phyloP scores from a whole-genome alignment of 2,113 vertebrate genomes.

The Lanius ludovicianus region DNA sequence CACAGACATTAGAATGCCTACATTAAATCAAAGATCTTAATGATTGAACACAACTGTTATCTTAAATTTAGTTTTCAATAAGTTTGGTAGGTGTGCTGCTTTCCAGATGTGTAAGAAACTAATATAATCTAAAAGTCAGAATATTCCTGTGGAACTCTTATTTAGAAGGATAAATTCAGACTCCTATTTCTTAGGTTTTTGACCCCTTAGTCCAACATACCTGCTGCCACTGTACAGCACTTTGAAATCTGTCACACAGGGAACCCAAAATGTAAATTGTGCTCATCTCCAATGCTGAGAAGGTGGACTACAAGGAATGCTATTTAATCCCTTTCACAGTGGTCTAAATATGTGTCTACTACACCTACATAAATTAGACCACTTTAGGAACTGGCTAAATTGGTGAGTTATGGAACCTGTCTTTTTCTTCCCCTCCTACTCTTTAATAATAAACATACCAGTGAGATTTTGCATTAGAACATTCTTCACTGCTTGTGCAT shows the following conservation, averaged over 20 bases:
- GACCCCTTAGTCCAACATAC: neutral
- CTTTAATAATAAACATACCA: neutral
- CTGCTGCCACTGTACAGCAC: rapidly evolving
- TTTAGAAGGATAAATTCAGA: neutral
- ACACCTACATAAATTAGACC: neutral
- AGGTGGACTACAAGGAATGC: neutral
- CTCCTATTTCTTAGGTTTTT: neutral
- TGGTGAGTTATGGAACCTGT: neutral
- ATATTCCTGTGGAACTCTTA: neutral
- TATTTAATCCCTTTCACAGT: neutral
- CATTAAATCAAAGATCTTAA: neutral
- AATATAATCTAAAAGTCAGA: neutral
- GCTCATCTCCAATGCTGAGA: neutral
- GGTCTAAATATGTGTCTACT: neutral
- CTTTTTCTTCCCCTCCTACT: neutral
- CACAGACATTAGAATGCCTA: neutral
- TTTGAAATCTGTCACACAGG: neutral
- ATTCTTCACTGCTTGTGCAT: neutral
- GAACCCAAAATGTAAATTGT: neutral
- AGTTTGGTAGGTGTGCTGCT: neutral
- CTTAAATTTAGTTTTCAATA: neutral
- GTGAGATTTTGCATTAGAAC: neutral
- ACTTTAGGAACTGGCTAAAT: neutral
- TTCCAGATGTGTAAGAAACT: neutral
- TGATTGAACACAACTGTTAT: rapidly evolving